Evolutionary conservation across 1,140 invertebrate species (phyloP), one percentile per base, ranked within the genome.

Genomic region (Zaprionus vittiger): DNA sequence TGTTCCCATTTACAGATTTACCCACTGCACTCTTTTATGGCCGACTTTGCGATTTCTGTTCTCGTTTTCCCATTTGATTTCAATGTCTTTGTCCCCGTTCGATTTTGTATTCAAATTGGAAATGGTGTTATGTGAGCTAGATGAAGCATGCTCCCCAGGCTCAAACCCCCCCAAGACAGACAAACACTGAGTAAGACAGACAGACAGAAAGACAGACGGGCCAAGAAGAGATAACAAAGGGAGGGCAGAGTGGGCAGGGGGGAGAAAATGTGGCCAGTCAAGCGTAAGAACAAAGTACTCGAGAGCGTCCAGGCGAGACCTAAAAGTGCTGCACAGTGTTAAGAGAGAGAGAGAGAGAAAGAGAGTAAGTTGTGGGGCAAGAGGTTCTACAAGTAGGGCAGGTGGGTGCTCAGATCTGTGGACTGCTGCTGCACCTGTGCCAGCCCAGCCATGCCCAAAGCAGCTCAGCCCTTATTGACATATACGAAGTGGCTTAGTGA

Each of bases 401-500:
- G 41, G 41, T 47, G 41, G 41, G 2, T 9, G n/a, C 41, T 47
- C n/a, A 17, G n/a, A 47, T 47, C 41, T 47, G 2, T 0, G n/a
- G 41, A 47, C n/a, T 47, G n/a, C n/a, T 17, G 41, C 41, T 47
- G 52, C 73, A 76, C 61, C 60, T 71, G 73, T 2, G 15, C 38
- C 38, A 41, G 14, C 14, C 5, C 38, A 41, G 5, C 41, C n/a
- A 2, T n/a, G 22, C 52, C 59, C 73, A 69, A 5, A 20, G 15
- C 24, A 26, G 11, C 24, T 20, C 56, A 61, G n/a, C 34, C 60
- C 68, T 62, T 77, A 74, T 78, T 74, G 73, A 84, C 81, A 85
- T 63, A 84, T 63, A 84, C 74, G 71, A 87, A 87, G 80, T 86
- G 83, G 83, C 83, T 86, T 86, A 86, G 83, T 87, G 83, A 87